Conservation (phyloP, 1,140 invertebrate genomes). For the Aethina tumida region DNA sequence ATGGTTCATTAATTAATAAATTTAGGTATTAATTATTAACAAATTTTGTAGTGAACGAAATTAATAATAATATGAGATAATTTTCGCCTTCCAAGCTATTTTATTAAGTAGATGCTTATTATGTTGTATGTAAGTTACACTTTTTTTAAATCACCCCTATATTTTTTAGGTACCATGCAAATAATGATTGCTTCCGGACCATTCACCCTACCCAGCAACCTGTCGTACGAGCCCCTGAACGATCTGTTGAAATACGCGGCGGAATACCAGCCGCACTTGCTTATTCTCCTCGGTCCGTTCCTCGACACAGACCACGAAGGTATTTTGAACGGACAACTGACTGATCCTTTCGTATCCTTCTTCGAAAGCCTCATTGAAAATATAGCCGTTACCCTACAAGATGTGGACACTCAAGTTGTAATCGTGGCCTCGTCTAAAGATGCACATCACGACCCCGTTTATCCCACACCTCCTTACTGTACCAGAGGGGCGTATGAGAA, state of each 20-base stretch:
- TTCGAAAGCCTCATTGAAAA: conserved; percentile 60
- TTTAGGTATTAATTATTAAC: not conserved
- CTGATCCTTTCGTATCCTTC: conserved; percentile 56
- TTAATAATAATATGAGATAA: not conserved
- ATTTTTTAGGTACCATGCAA: conserved; percentile 39
- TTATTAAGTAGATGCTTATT: not conserved
- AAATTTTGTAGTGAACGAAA: not conserved
- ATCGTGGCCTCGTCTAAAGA: conserved; percentile 69
- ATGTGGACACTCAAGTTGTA: conserved; percentile 53
- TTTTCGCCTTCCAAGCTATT: no score
- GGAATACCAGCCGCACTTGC: conserved; percentile 63
- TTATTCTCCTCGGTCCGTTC: conserved; percentile 77
- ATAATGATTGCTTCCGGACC: conserved; percentile 74
- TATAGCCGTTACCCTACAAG: conserved; percentile 41
- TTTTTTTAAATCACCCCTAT: not conserved
- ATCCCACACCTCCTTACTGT: conserved; percentile 67
- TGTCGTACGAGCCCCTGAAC: conserved; percentile 69
- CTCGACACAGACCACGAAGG: conserved; percentile 58
- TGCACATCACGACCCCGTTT: conserved; percentile 63
- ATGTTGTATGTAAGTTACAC: not conserved
- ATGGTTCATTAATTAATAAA: not conserved
- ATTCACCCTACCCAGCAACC: conserved; percentile 64
- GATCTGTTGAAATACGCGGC: conserved; percentile 62
- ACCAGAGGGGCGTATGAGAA: conserved; percentile 44
- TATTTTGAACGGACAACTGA: conserved; percentile 45